Evolutionary conservation across 1,140 invertebrate species (phyloP), one percentile per base, ranked within the genome.

Genomic region (Pissodes strobi): DNA sequence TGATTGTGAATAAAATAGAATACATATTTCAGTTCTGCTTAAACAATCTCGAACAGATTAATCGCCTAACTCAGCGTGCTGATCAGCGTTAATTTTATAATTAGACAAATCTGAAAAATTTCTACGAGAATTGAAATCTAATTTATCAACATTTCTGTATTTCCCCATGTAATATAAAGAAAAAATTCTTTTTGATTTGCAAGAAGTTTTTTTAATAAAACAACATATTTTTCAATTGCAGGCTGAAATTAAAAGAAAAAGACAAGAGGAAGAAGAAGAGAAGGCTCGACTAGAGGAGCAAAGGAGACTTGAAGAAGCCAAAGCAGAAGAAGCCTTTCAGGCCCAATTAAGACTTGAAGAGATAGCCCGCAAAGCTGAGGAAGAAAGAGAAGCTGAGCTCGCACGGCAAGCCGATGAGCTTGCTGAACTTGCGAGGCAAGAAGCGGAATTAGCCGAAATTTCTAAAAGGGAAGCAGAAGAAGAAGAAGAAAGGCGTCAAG

Each of bases 371-470:
- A 69, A 83, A 52, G 85, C 83, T 12, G 83, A 84, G 74, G 79
- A 81, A 65, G 83, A 79, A 72, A 83, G 76, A 71, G 80, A 78
- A 76, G 81, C 74, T 17, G 79, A 81, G 51, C 69, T 79, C 57
- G 74, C 72, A 2, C 70, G 77, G 61, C 77, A 73, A 76, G 85
- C 85, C 37, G 84, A 86, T 76, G 83, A 85, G 66, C 78, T 76
- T 65, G 76, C 76, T 34, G 77, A 77, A 70, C 62, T 78, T 17
- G 76, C 76, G 60, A 71, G 74, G 46, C 77, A 85, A 81, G 83
- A 83, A 68, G 82, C 82, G 25, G 84, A 85, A 71, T 74, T 87
- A 71, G 84, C 82, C 5, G 86, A 87, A 76, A 81, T 69, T 15
- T 68, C 69, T 15, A 65, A 63, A 27, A 82, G 83, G 77, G 85